Conservation (phyloP, 2,113 vertebrate species). For the Thymallus thymallus region DNA sequence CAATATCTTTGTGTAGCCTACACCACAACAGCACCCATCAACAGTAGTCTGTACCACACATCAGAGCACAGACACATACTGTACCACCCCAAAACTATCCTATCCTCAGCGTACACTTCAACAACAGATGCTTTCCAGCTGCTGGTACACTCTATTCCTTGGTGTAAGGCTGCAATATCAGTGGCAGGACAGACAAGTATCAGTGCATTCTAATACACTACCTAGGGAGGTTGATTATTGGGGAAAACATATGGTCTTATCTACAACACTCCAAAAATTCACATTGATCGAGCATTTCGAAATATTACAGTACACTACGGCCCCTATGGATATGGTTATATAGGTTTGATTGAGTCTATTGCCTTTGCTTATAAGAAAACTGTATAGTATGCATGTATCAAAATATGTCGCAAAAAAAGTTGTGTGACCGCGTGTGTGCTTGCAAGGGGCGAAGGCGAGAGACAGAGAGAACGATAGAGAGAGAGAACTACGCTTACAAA, state of each 20-base stretch:
- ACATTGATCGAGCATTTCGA: conserved; percentile 60
- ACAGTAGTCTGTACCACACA: neutral
- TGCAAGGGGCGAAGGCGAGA: neutral
- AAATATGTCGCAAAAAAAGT: neutral
- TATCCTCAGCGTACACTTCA: conserved; percentile 18
- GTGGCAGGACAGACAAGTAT: conserved; percentile 28
- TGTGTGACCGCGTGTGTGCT: neutral
- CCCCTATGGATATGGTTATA: conserved; percentile 17
- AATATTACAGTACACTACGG: conserved; percentile 33
- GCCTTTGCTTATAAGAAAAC: too few relatives aligned
- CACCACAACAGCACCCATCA: too few relatives aligned
- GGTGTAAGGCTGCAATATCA: conserved; percentile 44
- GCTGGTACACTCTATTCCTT: conserved; percentile 54
- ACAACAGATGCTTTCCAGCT: conserved; percentile 59
- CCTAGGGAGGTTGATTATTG: conserved; percentile 49
- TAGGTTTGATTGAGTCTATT: neutral
- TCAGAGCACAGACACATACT: neutral
- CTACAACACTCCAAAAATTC: conserved; percentile 50
- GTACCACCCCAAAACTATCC: too few relatives aligned
- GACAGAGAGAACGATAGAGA: neutral
- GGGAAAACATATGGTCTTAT: conserved; percentile 59
- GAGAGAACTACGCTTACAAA: neutral
- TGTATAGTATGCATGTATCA: neutral
- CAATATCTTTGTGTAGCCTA: too few relatives aligned
- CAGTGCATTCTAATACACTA: conserved; percentile 42